These are phyloP conservation scores for Harpalus rubripes DNA, from an alignment of 2,888 invertebrate species.

Conservation along the genomic window DNA sequence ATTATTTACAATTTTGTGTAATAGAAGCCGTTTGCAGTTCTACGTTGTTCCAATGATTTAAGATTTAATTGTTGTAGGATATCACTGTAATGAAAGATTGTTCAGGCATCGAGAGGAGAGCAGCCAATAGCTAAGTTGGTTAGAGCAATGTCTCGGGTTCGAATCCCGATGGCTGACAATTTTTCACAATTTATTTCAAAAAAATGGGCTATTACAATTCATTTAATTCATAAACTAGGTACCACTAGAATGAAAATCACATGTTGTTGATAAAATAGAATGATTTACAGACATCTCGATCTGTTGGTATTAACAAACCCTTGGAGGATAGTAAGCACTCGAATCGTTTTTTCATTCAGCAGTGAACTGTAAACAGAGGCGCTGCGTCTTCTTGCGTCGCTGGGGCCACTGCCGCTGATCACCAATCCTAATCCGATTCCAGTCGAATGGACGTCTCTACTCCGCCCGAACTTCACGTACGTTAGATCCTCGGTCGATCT, in stretches of 20 bases:
- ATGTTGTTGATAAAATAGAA: not conserved
- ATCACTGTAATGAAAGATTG: no score
- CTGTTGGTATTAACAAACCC: conserved; percentile 14
- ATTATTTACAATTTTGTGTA: no score
- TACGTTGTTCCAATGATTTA: no score
- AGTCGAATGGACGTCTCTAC: conserved; percentile 42
- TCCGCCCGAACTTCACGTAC: conserved; percentile 39
- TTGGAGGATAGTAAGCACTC: conserved; percentile 11
- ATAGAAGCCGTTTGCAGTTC: no score
- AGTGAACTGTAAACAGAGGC: conserved; percentile 52
- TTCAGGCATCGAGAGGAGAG: no score
- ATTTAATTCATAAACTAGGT: no score
- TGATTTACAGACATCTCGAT: not conserved
- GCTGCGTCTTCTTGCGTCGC: conserved; percentile 28
- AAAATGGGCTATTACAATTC: no score
- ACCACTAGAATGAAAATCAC: conserved; percentile 13
- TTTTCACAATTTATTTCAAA: no score
- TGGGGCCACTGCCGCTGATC: conserved; percentile 41
- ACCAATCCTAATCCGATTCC: conserved; percentile 64
- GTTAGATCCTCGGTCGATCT: conserved; percentile 37
- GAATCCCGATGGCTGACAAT: no score
- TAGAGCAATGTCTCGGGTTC: no score
- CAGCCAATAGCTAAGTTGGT: no score
- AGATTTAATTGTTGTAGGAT: no score
- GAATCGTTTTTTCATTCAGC: conserved; percentile 52